Evolutionary conservation across 2,888 invertebrate genomes (phyloP).

Genomic region (Plemyria rubiginata): DNA sequence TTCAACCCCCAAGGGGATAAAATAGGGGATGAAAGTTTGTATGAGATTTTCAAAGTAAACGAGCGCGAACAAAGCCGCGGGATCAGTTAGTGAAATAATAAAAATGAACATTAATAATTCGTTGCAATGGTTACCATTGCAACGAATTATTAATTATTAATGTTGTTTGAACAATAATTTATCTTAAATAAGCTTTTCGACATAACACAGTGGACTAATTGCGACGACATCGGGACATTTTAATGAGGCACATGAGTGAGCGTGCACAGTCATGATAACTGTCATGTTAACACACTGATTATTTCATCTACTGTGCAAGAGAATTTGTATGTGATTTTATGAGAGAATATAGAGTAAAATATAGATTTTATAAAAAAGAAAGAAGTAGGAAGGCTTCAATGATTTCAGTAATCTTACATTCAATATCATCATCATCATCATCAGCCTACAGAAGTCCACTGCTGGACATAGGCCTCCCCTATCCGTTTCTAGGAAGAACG

Average conservation of each 20-base stretch:
- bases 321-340: neutral
- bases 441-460: no score
- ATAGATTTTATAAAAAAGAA: no score
- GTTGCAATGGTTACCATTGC: neutral
- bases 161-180: slow-evolving; percentile 3
- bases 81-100: neutral
- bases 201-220: slow-evolving; percentile 11
- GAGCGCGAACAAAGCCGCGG: no score
- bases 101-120: neutral
- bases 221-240: slow-evolving; percentile 63
- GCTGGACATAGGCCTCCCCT: no score
- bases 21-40: no score
- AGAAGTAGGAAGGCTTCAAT: neutral
- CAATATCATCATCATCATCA: no score
- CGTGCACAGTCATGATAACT: slow-evolving; percentile 60
- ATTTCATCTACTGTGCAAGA: slow-evolving; percentile 50
- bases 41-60: no score
- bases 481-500: no score
- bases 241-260: slow-evolving; percentile 65
- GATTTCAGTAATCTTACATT: neutral
- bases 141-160: no score
- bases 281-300: slow-evolving; percentile 54
- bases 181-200: neutral
- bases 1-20: no score
- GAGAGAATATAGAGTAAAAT: neutral